Conservation (phyloP, 2,797 vertebrate species). For the Kryptolebias ocellatus region DNA sequence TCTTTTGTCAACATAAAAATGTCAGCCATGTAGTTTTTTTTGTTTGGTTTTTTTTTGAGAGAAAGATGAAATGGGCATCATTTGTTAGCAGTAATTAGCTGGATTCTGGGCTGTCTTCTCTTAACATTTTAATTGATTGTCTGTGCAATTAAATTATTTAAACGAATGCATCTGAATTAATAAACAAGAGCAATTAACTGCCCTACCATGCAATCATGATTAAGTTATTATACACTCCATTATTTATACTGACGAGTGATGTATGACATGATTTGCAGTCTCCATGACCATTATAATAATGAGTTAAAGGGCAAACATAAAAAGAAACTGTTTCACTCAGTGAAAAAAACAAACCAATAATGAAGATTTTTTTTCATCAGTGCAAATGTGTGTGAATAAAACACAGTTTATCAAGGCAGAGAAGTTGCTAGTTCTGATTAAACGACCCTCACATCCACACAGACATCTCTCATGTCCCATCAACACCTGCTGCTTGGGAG, state of each 20-base stretch:
- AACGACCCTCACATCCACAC: neutral
- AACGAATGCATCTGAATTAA: neutral
- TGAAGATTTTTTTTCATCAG: no score
- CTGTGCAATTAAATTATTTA: neutral
- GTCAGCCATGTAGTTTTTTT: slow-evolving; percentile 29
- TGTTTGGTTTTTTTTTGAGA: no score
- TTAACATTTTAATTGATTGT: slow-evolving; percentile 12
- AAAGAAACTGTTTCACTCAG: neutral
- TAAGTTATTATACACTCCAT: neutral
- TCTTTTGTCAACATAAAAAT: slow-evolving; percentile 27
- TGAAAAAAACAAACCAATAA: no score
- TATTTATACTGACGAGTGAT: neutral
- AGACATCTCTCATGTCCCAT: neutral
- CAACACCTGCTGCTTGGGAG: neutral
- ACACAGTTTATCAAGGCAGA: neutral
- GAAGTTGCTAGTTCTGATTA: no score
- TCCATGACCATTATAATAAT: neutral
- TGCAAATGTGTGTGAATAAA: no score
- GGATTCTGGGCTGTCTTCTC: neutral
- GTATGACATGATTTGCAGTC: slow-evolving; percentile 15
- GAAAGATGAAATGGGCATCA: slow-evolving; percentile 9
- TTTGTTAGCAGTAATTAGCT: slow-evolving; percentile 31
- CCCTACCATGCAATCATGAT: neutral
- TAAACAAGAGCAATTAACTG: neutral
- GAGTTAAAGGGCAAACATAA: neutral